Percentiles rank a stretch among this genome's conserved stretches.
Evolutionary conservation across 1,140 invertebrate genomes (phyloP).

Genomic region (Dolichoris vasculosae): DNA sequence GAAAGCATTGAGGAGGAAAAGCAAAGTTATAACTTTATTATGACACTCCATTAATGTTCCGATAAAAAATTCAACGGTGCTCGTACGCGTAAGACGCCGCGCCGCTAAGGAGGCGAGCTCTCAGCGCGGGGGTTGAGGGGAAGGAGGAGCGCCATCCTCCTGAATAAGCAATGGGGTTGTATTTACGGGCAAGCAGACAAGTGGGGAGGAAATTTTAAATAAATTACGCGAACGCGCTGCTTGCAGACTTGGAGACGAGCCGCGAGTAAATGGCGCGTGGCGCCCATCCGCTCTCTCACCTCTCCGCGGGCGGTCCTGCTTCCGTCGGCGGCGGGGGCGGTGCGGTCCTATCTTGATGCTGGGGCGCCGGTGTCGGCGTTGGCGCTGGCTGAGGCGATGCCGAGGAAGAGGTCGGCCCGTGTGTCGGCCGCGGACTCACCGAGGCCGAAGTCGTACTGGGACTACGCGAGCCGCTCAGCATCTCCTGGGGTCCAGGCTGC

Average conservation of each 20-base stretch:
- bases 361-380: slow-evolving; percentile 49
- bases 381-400: slow-evolving; percentile 38
- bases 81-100: background rate
- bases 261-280: slow-evolving; percentile 71
- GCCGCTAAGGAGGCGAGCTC: slow-evolving; percentile 32
- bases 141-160: slow-evolving; percentile 53
- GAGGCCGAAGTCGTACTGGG: slow-evolving; percentile 73
- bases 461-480: slow-evolving; percentile 66
- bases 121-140: slow-evolving; percentile 39
- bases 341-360: slow-evolving; percentile 66
- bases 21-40: slow-evolving; percentile 54
- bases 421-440: slow-evolving; percentile 68
- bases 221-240: slow-evolving; percentile 69
- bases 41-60: slow-evolving; percentile 63
- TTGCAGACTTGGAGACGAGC: background rate
- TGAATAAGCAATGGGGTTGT: slow-evolving; percentile 74
- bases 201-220: slow-evolving; percentile 72
- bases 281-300: slow-evolving; percentile 66
- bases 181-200: slow-evolving; percentile 66
- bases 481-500: slow-evolving; percentile 58
- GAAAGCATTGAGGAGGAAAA: slow-evolving; percentile 29
- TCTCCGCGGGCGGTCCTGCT: slow-evolving; percentile 68
- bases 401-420: slow-evolving; percentile 5
- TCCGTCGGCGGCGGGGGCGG: slow-evolving; percentile 66
- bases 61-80: slow-evolving; percentile 63